These are phyloP conservation scores for Brachyhypopomus occidentalis DNA, from an alignment of 2,113 vertebrate species.

Conservation along the genomic window DNA sequence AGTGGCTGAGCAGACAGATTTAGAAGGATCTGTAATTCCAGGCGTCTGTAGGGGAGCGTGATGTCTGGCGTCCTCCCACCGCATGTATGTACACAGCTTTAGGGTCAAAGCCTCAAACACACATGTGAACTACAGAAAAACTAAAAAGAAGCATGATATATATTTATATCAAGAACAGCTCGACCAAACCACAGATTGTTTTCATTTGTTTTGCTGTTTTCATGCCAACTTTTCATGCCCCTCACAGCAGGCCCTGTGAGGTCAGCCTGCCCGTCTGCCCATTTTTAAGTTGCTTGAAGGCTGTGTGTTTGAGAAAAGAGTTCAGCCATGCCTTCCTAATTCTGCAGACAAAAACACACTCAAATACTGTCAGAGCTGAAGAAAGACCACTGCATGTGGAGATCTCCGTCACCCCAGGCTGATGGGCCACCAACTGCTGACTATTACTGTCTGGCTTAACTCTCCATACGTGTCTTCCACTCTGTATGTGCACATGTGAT, in stretches of 20 bases:
- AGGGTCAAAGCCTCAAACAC: slow-evolving; percentile 18
- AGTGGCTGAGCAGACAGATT: slow-evolving; percentile 62
- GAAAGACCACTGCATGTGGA: too few relatives aligned
- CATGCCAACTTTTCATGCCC: not conserved
- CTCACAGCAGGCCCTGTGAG: not conserved
- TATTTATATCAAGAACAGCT: slow-evolving; percentile 31
- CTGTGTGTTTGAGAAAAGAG: too few relatives aligned
- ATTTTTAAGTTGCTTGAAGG: too few relatives aligned
- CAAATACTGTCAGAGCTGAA: too few relatives aligned
- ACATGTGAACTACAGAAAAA: slow-evolving; percentile 4
- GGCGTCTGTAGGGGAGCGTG: slow-evolving; percentile 51
- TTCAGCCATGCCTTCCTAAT: too few relatives aligned
- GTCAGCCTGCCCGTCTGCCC: not conserved
- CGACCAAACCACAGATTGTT: slow-evolving; percentile 34
- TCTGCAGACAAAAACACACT: too few relatives aligned
- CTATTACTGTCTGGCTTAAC: too few relatives aligned
- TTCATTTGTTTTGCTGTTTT: slow-evolving; percentile 10
- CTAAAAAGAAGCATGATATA: slow-evolving; percentile 1
- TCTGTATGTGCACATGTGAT: too few relatives aligned
- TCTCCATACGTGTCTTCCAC: too few relatives aligned
- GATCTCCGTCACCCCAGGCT: too few relatives aligned
- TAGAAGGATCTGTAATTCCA: slow-evolving; percentile 65
- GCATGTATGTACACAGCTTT: slow-evolving; percentile 16
- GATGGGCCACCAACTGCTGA: too few relatives aligned
- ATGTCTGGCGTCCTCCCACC: slow-evolving; percentile 59